phyloP scores from a whole-genome alignment of 2,113 vertebrate species.

The Toxotes chatareus region DNA sequence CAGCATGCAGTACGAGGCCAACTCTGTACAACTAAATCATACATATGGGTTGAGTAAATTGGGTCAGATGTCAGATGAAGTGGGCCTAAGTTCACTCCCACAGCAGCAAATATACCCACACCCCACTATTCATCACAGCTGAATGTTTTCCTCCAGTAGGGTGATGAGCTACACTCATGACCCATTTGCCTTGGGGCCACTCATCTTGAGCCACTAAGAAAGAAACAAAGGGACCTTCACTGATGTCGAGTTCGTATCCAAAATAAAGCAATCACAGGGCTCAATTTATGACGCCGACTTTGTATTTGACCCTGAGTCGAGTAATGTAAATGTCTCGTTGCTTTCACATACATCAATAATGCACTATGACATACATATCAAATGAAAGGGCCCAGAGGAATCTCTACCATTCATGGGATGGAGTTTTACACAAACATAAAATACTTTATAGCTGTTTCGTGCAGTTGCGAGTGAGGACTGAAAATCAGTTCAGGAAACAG shows the following conservation, averaged over 20 bases:
- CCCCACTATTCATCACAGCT: neutral
- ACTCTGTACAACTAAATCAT: neutral
- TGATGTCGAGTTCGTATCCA: neutral
- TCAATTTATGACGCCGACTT: neutral
- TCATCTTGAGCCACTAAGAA: neutral
- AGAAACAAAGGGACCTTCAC: constrained; percentile 14
- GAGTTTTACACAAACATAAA: neutral
- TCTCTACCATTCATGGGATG: neutral
- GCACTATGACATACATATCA: neutral
- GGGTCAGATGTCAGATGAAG: constrained; percentile 11
- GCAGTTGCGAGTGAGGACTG: neutral
- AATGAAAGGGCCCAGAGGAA: neutral
- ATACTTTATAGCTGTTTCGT: neutral
- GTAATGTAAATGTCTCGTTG: neutral
- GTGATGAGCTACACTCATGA: constrained; percentile 46
- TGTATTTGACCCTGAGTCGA: neutral
- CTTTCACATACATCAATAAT: neutral
- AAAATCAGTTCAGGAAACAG: neutral
- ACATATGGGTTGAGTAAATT: neutral
- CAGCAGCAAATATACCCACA: neutral
- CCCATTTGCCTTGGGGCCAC: neutral
- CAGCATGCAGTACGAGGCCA: neutral
- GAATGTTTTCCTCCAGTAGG: constrained; percentile 18
- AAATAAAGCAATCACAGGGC: neutral
- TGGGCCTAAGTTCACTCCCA: neutral